These are phyloP conservation scores for Zaprionus inermis DNA, from an alignment of 1,140 invertebrate species.

Conservation along the genomic window DNA sequence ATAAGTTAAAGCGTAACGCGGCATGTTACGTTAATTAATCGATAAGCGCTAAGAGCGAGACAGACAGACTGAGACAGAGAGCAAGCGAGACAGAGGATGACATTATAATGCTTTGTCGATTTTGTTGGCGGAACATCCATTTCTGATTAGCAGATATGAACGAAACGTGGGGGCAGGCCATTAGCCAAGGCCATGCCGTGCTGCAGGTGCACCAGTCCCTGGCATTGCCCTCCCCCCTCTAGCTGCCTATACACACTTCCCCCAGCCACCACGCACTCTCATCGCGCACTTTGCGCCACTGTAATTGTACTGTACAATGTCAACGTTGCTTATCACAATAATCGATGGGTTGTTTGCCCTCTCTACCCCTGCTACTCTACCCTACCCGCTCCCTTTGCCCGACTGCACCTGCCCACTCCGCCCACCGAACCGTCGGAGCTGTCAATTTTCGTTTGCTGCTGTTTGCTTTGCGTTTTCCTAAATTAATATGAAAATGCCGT, in stretches of 20 bases:
- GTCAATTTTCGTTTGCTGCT: constrained; percentile 72
- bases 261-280: constrained; percentile 11
- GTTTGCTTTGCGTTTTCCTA: constrained; percentile 63
- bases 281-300: constrained; percentile 41
- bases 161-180: constrained; percentile 28
- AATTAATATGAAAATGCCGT: constrained; percentile 63
- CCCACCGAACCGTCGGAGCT: constrained; percentile 55
- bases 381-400: not conserved
- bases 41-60: constrained; percentile 52
- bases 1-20: constrained; percentile 76
- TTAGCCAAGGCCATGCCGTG: constrained; percentile 58
- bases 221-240: too few species aligned
- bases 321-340: constrained; percentile 71
- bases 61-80: constrained; percentile 1
- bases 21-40: constrained; percentile 78
- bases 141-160: constrained; percentile 60
- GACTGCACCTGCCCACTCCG: constrained; percentile 9
- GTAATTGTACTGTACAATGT: constrained; percentile 59
- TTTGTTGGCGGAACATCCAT: constrained; percentile 49
- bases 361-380: not conserved
- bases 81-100: not conserved
- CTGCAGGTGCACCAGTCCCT: constrained; percentile 25
- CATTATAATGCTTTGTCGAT: constrained; percentile 56
- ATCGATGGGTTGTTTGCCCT: constrained; percentile 55
- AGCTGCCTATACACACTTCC: too few species aligned